Evolutionary conservation across 2,797 vertebrate genomes (phyloP).

Genomic region (Poeciliopsis infans): DNA sequence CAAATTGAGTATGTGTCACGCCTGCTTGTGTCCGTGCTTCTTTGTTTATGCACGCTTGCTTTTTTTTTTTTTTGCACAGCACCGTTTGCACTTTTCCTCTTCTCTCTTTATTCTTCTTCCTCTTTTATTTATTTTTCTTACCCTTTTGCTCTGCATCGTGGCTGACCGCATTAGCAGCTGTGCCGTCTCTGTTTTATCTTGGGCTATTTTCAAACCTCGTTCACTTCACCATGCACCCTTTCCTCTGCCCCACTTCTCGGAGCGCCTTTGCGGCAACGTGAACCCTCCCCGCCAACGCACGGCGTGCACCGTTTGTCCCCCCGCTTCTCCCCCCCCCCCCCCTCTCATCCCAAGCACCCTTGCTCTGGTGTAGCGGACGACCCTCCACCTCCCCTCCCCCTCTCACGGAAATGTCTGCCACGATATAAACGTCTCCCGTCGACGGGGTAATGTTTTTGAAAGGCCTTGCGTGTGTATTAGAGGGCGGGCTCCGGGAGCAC

Average conservation of each 20-base stretch:
- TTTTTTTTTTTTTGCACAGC: background rate
- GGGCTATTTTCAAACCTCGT: conserved; percentile 76
- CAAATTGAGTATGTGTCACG: background rate
- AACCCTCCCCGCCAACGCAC: conserved; percentile 47
- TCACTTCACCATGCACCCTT: conserved; percentile 47
- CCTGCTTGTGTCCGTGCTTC: conserved; percentile 8
- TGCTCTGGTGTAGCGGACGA: conserved; percentile 53
- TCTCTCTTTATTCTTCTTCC: background rate
- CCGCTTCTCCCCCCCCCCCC: conserved; percentile 36
- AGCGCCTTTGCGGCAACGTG: conserved; percentile 59
- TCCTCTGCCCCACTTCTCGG: conserved; percentile 65
- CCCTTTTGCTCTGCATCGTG: background rate
- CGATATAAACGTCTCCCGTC: conserved; percentile 66
- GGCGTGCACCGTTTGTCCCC: conserved; percentile 55
- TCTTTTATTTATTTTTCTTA: background rate
- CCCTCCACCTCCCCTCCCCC: conserved; percentile 29
- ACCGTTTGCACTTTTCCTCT: conserved; percentile 9
- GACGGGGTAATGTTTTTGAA: conserved; percentile 69
- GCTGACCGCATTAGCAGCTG: conserved; percentile 27
- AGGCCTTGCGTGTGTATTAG: conserved; percentile 70
- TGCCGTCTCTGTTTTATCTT: conserved; percentile 54
- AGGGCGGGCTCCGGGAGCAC: conserved; percentile 61
- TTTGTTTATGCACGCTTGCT: conserved; percentile 20
- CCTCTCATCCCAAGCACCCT: conserved; percentile 23
- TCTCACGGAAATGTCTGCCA: conserved; percentile 59